Percentiles rank a stretch among this genome's conserved stretches.
Evolutionary conservation across 2,888 invertebrate genomes (phyloP).

Genomic region (Leistus spinibarbis): DNA sequence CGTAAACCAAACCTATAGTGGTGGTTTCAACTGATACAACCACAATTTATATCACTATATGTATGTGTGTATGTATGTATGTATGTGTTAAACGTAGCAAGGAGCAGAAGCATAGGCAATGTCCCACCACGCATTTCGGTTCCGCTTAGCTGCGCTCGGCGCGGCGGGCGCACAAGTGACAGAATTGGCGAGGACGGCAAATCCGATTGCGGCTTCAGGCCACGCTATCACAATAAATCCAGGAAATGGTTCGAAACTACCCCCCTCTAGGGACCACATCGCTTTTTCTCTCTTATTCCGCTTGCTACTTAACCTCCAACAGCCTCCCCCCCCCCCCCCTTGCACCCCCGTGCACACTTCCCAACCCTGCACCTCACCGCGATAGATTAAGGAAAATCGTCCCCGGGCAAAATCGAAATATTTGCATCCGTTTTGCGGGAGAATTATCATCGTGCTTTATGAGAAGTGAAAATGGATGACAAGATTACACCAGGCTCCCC

Average conservation of each 20-base stretch:
- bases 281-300: neutral
- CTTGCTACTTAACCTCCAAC: neutral
- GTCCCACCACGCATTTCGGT: neutral
- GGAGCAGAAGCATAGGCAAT: no score
- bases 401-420: slow-evolving; percentile 6
- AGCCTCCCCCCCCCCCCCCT: neutral
- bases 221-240: slow-evolving; percentile 15
- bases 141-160: neutral
- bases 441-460: slow-evolving; percentile 11
- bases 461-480: slow-evolving; percentile 5
- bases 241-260: slow-evolving; percentile 2
- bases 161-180: neutral
- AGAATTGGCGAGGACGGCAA: neutral
- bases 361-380: neutral
- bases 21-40: neutral
- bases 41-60: neutral
- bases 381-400: slow-evolving; percentile 11
- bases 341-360: neutral
- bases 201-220: slow-evolving; percentile 14
- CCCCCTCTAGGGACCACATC: neutral
- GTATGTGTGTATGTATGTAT: neutral
- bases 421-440: slow-evolving; percentile 10
- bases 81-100: neutral
- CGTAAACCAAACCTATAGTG: no score
- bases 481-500: neutral